A percentile compares a stretch with the other conserved stretches of the same genome.
These are phyloP conservation scores for Ptiloglossa arizonensis DNA, from an alignment of 1,140 invertebrate genomes.

Conservation along the genomic window DNA sequence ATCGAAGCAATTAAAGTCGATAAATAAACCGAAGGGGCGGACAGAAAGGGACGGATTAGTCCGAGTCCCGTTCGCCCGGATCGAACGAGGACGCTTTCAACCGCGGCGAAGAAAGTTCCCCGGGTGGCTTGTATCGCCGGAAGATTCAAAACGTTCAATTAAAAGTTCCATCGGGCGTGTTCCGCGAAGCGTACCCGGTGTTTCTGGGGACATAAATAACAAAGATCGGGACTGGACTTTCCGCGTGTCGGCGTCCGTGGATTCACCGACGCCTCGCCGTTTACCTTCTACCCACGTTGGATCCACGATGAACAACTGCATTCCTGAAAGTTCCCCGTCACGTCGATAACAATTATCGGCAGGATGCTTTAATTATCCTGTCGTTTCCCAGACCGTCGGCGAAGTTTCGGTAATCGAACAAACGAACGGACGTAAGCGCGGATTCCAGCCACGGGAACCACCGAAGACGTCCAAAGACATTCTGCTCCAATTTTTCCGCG, in stretches of 20 bases:
- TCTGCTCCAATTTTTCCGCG: constrained; percentile 35
- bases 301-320: constrained; percentile 51
- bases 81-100: background rate
- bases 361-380: constrained; percentile 69
- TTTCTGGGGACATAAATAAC: constrained; percentile 20
- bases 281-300: background rate
- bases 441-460: constrained; percentile 1
- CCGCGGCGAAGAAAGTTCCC: background rate
- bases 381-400: constrained; percentile 34
- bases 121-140: background rate
- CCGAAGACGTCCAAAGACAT: constrained; percentile 42
- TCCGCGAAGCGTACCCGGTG: background rate
- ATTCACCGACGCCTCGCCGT: background rate
- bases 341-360: constrained; percentile 70
- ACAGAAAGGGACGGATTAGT: constrained; percentile 39
- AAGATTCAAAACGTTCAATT: constrained; percentile 55
- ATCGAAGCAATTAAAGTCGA: constrained; percentile 65
- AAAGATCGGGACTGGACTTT: constrained; percentile 16
- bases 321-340: constrained; percentile 48
- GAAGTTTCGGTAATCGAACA: constrained; percentile 64
- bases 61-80: constrained; percentile 2
- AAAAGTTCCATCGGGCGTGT: constrained; percentile 46
- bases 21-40: constrained; percentile 48
- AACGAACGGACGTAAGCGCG: constrained; percentile 27
- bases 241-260: background rate